Percentiles rank a stretch among this genome's conserved stretches.
These are phyloP conservation scores for Microcebus tavaratra DNA, from an alignment of 2,113 vertebrate genomes.

Conservation along the genomic window DNA sequence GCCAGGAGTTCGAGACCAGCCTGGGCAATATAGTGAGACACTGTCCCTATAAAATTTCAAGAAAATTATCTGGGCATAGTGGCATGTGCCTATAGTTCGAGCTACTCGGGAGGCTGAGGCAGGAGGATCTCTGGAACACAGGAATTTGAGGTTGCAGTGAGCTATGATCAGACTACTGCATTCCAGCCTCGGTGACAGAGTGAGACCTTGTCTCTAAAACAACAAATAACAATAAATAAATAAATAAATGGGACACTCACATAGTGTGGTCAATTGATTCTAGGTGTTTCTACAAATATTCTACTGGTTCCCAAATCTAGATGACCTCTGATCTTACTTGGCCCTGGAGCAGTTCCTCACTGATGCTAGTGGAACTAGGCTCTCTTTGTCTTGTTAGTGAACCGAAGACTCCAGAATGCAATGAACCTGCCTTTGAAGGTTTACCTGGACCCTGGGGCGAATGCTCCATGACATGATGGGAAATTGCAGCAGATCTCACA, in stretches of 20 bases:
- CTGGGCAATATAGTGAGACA: too few relatives aligned
- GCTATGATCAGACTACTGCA: too few relatives aligned
- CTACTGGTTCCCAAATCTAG: background rate
- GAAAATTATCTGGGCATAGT: too few relatives aligned
- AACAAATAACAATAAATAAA: too few relatives aligned
- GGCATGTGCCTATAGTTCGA: too few relatives aligned
- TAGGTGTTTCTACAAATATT: background rate
- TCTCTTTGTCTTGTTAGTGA: background rate
- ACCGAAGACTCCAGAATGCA: background rate
- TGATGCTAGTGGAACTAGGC: fast-evolving
- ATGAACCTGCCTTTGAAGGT: background rate
- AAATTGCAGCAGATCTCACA: fast-evolving
- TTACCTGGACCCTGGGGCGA: fast-evolving
- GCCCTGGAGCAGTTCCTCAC: slow-evolving; percentile 51
- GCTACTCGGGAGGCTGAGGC: too few relatives aligned
- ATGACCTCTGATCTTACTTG: slow-evolving; percentile 37
- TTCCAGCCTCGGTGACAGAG: too few relatives aligned
- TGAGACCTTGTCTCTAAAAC: too few relatives aligned
- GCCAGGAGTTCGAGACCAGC: too few relatives aligned
- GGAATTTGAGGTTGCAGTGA: too few relatives aligned
- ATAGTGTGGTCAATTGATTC: background rate
- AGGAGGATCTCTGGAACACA: too few relatives aligned
- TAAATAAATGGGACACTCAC: background rate
- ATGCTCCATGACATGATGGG: fast-evolving
- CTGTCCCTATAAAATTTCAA: too few relatives aligned